Evolutionary conservation across 2,797 vertebrate genomes (phyloP).

Genomic region (Rhynchonycteris naso): DNA sequence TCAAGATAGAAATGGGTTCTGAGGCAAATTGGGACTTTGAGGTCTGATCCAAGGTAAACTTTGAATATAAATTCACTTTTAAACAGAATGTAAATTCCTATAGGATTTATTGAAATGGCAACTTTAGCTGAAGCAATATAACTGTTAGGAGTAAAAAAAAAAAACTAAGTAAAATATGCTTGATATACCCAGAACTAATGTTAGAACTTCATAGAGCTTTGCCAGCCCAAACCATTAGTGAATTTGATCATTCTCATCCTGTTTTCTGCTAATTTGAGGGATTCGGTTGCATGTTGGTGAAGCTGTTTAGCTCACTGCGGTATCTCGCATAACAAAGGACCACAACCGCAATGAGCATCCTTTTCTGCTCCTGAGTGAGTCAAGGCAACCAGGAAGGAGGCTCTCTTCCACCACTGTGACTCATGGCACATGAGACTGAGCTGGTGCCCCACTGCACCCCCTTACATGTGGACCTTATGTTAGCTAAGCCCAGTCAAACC

Average conservation of each 20-base stretch:
- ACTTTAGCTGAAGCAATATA: background rate
- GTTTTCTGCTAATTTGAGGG: constrained; percentile 67
- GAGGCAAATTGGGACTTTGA: background rate
- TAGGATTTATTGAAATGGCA: constrained; percentile 30
- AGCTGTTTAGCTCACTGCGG: constrained; percentile 72
- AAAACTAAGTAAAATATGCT: constrained; percentile 44
- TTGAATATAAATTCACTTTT: constrained; percentile 9
- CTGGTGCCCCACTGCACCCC: constrained; percentile 44
- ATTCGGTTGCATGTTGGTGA: constrained; percentile 76
- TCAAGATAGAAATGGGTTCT: background rate
- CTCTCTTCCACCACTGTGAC: constrained; percentile 61
- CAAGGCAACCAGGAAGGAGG: constrained; percentile 78
- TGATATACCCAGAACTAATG: constrained; percentile 65
- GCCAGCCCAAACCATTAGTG: constrained; percentile 67
- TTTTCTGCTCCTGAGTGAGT: constrained; percentile 74
- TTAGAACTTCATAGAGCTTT: constrained; percentile 54
- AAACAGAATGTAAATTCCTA: constrained; percentile 8
- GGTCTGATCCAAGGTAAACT: background rate
- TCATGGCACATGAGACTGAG: constrained; percentile 72
- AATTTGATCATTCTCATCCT: constrained; percentile 74
- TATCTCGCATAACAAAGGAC: constrained; percentile 65
- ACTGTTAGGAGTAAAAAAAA: constrained; percentile 25
- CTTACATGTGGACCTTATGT: constrained; percentile 65
- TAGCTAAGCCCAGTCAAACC: constrained; percentile 70
- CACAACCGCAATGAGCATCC: constrained; percentile 61